Evolutionary conservation across 64 coral and sea anemone genomes (phyloP), one percentile per base, ranked within the genome.

Genomic region (Cladopsammia gracilis): DNA sequence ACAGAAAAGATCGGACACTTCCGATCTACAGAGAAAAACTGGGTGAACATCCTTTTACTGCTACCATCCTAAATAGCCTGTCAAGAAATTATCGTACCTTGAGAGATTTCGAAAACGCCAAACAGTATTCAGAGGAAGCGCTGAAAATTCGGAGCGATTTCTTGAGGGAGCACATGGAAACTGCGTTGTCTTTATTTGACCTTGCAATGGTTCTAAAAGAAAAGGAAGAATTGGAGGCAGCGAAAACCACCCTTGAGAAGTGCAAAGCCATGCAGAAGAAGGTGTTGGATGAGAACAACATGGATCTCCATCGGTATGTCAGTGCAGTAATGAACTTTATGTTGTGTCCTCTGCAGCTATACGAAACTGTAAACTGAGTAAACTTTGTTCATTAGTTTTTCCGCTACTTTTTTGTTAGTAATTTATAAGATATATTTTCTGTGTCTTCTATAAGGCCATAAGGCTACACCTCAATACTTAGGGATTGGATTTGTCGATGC

Each of bases 1-100:
- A 88, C 25, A 61, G 94, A 64, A 58, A 70, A 53, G 9, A 53
- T 2, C 0, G 60, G 7, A 75, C 86, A 6, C 66, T 96, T 16
- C 83, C 75, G 14, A 73, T 92, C 62, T 96, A 96, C 26, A 83
- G 15, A 50, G 24, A 75, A 65, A 16, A 73, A 20, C 89, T 96
- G 77, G 89, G 94, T 11, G 54, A 87, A 1, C 94, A 96, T 64
- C 94, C 94, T 52, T 96, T 92, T 64, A 96, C 83, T 0, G 94
- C 94, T 24, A 91, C 89, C 12, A 86, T 85, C 6, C 75, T 80
- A 0, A 91, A 83, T 51, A 53, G 65, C 5, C 68, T 91, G 34
- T 90, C 89, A 9, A 82, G 87, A 20, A 75, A 88, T 56, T 92
- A 88, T 58, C 22, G 56, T 54, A 57, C 48, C 23, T 58, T 85